Base-by-base conservation (phyloP, 2,888 invertebrate species). In the Harpalus rufipes region DNA sequence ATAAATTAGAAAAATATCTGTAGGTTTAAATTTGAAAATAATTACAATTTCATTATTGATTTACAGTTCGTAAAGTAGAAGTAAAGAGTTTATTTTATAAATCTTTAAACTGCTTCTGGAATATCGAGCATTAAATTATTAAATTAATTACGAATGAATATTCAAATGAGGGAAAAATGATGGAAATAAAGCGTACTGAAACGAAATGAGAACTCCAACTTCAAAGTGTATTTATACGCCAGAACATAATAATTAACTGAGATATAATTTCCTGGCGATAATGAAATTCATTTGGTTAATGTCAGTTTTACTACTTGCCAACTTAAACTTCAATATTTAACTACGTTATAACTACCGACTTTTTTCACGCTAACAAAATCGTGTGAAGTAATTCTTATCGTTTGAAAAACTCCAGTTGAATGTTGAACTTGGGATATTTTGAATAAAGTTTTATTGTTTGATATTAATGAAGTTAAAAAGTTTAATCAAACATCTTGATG, bases 401-500 rank as follows among this genome's bases (percentile, higher is more conserved):
- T n/a, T 12, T 14, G 72, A 72, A 72, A 72, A 39, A 14, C n/a
- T 8, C 74, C n/a, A 12, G 18, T 16, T 41, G n/a, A 8, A 68
- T 12, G n/a, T 25, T 12, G n/a, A 12, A 16, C 44, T 51, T 51
- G 39, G 39, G 21, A 76, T 76, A 51, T 56, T 79, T 79, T 5
- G 12, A 56, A 78, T 39, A 80, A 61, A 80, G 80, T 80, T 80
- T 78, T 80, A 80, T 80, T 59, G 59, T 80, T 80, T 80, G 80
- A 80, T 63, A 61, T 80, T 80, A 80, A 80, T 80, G 80, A 80
- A 61, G 80, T 80, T 59, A 21, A 80, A 80, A 80, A 80, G 63
- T 61, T 39, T 61, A 80, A 80, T 80, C 61, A 61, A 61, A 61
- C 61, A 80, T 61, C 63, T 80, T 80, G 59, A 58, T 58, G 56